Percentiles rank a stretch among this genome's conserved stretches.
These are phyloP conservation scores for Ferdinandea cuprea DNA, from an alignment of 2,888 invertebrate genomes.

Conservation along the genomic window DNA sequence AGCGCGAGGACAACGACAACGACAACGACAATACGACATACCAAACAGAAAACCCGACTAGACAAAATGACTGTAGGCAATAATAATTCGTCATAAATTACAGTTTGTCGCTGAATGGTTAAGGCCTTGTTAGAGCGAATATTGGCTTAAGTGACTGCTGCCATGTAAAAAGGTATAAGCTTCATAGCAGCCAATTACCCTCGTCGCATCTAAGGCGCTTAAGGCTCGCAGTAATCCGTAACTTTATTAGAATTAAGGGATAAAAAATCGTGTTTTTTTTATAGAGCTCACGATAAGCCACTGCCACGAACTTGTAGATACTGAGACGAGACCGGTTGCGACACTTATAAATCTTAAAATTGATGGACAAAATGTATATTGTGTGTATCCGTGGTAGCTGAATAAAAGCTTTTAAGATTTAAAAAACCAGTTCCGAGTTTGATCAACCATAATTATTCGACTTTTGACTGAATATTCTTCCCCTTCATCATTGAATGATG, in stretches of 20 bases:
- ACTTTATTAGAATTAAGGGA: not conserved
- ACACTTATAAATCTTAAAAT: no score
- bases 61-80: slow-evolving; percentile 42
- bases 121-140: not conserved
- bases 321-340: no score
- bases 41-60: not conserved
- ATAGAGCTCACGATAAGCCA: no score
- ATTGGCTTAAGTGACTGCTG: not conserved
- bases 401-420: no score
- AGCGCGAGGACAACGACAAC: not conserved
- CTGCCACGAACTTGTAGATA: no score
- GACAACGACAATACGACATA: not conserved
- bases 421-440: no score
- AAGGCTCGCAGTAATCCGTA: not conserved
- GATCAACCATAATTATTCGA: no score
- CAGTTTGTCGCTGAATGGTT: slow-evolving; percentile 4
- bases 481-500: no score
- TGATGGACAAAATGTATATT: no score
- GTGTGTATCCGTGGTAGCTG: no score
- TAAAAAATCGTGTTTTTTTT: not conserved
- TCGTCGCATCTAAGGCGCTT: not conserved
- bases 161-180: not conserved
- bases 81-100: slow-evolving; percentile 44
- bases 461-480: no score
- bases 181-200: slow-evolving; percentile 1